Base-by-base conservation (phyloP, 2,113 vertebrate genomes). In the Saccopteryx leptura region DNA sequence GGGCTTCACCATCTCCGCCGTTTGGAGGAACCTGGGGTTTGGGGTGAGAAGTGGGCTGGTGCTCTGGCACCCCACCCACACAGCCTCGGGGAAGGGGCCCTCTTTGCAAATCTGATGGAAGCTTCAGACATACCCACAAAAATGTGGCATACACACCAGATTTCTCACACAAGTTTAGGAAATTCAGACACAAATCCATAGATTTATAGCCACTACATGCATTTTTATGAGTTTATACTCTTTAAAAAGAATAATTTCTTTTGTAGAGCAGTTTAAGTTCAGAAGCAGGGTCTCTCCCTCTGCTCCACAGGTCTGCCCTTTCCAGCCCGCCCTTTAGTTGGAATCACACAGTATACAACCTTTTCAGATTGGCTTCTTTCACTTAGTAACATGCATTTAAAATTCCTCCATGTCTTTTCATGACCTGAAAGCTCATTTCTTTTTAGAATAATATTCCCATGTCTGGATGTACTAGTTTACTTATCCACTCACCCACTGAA, bases 1-100 rank as follows among this genome's bases (percentile, higher is more conserved):
- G 3, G 99, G 99, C 93, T 99, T 99, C 95, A 99, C 97, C 99
- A 99, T 99, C 97, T 99, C 99, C 4, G 99, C 99, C 0, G 99
- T 99, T 97, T 99, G 99, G 17, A 99, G 98, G 97, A 99, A 99
- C 97, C 99, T 46, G 68, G 71, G 58, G 39, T 80, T 56, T 7
- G 10, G 79, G 68, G 48, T 1, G 12, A 76, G 19, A 74, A 54
- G 72, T 19, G 68, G 61, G 63, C 6, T 76, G 46, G 60, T 2
- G 17, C 6, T 50, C 1, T 3, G 33, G 31, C 24, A 10, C 23
- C 1, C 56, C 2, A 18, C 39, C 58, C 75, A 54, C 79, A 74
- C 23, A 10, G 58, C 13, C 52, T 48, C 17, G 76, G 76, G 12
- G 56, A 54, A 3, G 31, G 66, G n/a, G 2, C 9, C 19, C 48